phyloP scores from a whole-genome alignment of 2,888 invertebrate species.

The Lysandra bellargus region DNA sequence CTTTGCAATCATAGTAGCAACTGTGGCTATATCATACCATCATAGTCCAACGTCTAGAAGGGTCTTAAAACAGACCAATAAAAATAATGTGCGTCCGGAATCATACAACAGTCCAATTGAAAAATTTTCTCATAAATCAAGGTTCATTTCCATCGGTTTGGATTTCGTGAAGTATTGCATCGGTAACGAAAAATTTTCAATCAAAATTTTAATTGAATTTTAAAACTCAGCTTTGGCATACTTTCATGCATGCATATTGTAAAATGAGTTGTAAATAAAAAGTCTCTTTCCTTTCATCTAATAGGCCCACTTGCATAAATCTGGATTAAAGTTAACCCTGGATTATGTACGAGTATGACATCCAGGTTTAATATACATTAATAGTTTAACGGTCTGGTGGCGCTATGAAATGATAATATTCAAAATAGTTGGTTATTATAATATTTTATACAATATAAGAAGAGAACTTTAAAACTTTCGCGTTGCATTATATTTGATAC shows the following conservation, averaged over 20 bases:
- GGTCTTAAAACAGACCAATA: neutral
- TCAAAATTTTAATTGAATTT: slow-evolving; percentile 8
- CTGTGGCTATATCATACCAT: too few species aligned
- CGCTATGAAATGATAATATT: too few species aligned
- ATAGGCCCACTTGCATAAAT: neutral
- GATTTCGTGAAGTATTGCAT: neutral
- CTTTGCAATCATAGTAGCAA: too few species aligned
- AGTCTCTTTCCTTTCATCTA: neutral
- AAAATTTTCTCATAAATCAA: neutral
- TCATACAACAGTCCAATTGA: neutral
- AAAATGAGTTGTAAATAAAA: neutral
- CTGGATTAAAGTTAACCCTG: neutral
- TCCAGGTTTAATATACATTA: too few species aligned
- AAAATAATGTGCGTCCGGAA: neutral
- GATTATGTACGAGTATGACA: neutral
- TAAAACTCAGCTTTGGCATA: neutral
- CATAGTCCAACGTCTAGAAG: too few species aligned
- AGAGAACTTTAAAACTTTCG: too few species aligned
- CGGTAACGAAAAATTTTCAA: neutral
- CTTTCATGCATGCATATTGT: neutral
- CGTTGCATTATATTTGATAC: too few species aligned
- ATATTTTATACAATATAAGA: too few species aligned
- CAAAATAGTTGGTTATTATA: too few species aligned
- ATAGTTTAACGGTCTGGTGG: too few species aligned
- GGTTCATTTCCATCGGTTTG: slow-evolving; percentile 6